phyloP scores from a whole-genome alignment of 1,140 invertebrate genomes.

The Drosophila malerkotliana region DNA sequence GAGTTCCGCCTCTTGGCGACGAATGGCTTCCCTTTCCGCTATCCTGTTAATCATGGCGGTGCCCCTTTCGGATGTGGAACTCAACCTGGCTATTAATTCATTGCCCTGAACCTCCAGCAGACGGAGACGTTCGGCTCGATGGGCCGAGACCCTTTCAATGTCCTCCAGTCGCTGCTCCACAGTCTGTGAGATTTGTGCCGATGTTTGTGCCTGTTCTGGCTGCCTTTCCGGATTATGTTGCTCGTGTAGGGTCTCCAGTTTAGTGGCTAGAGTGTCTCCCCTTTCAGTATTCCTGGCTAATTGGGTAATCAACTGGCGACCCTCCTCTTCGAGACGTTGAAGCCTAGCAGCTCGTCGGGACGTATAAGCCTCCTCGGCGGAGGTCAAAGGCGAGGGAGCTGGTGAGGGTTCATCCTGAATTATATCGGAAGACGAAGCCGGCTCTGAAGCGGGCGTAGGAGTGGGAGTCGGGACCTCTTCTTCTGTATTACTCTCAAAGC shows the following conservation, averaged over 20 bases:
- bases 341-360: constrained; percentile 85
- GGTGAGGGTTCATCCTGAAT: neutral
- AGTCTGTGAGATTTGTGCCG: constrained; percentile 48
- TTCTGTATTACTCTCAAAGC: constrained; percentile 83
- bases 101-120: constrained; percentile 89
- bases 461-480: constrained; percentile 61
- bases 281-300: constrained; percentile 75
- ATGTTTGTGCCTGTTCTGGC: constrained; percentile 10
- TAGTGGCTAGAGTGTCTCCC: constrained; percentile 63
- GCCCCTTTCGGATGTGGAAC: constrained; percentile 82
- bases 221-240: constrained; percentile 26
- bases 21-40: constrained; percentile 64
- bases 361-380: constrained; percentile 84
- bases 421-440: neutral
- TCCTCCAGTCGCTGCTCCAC: constrained; percentile 80
- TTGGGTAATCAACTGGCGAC: constrained; percentile 55
- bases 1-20: constrained; percentile 63
- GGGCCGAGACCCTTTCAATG: constrained; percentile 85
- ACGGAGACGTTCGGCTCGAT: constrained; percentile 87
- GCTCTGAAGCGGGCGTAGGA: neutral
- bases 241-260: constrained; percentile 57
- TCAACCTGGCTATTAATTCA: constrained; percentile 87
- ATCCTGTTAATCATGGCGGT: constrained; percentile 83
- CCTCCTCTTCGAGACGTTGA: constrained; percentile 71
- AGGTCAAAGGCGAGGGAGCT: constrained; percentile 48